Conservation (phyloP, 2,113 vertebrate genomes). For the Rynchops niger region DNA sequence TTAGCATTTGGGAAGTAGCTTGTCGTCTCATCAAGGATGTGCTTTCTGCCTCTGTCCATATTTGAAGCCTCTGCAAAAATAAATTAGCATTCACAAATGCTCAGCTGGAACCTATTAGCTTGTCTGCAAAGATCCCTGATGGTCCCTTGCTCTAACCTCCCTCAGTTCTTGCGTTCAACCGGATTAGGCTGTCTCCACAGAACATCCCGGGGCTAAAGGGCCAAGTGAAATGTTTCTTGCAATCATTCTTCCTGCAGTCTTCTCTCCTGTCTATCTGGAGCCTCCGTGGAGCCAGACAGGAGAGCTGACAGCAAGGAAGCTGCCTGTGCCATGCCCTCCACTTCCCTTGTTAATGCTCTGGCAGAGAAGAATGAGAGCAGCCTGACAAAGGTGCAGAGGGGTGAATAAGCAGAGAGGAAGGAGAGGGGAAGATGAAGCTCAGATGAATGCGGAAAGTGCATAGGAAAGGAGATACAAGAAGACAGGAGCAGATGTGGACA, state of each 20-base stretch:
- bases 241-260: constrained; percentile 43
- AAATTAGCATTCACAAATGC: neutral
- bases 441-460: neutral
- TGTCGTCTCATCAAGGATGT: neutral
- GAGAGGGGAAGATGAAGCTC: neutral
- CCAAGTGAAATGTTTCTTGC: constrained; percentile 24
- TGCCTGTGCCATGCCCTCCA: neutral
- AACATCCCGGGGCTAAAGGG: constrained; percentile 48
- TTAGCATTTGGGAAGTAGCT: neutral
- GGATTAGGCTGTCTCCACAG: constrained; percentile 53
- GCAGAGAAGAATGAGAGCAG: constrained; percentile 56
- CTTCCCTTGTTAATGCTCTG: constrained; percentile 19
- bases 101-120: constrained; percentile 41
- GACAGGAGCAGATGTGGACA: neutral
- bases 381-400: neutral
- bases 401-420: neutral
- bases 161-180: neutral
- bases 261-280: constrained; percentile 41
- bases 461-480: neutral
- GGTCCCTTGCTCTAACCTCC: constrained; percentile 50
- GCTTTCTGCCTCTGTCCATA: neutral
- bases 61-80: neutral
- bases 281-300: constrained; percentile 34
- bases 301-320: constrained; percentile 13
- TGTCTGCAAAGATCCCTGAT: constrained; percentile 12